These are phyloP conservation scores for Ischnus inquisitorius DNA, from an alignment of 2,888 invertebrate species.

Conservation along the genomic window DNA sequence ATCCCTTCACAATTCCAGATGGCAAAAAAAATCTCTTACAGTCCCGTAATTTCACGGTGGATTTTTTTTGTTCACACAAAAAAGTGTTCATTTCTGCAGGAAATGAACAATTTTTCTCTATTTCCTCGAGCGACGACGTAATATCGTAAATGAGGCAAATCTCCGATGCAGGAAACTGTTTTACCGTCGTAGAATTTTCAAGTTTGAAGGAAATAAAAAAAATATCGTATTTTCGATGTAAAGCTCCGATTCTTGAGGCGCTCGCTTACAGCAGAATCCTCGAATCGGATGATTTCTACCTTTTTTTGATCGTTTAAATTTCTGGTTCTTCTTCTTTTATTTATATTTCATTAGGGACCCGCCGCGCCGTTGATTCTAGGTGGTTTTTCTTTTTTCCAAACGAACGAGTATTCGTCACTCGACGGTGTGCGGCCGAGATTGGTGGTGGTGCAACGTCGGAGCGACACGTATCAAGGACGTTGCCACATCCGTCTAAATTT, in stretches of 20 bases:
- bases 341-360: background rate
- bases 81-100: background rate
- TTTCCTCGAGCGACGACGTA: background rate
- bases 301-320: too few relatives aligned
- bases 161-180: background rate
- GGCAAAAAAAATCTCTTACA: too few relatives aligned
- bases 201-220: background rate
- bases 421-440: conserved; percentile 9
- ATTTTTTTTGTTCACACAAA: too few relatives aligned
- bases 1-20: too few relatives aligned
- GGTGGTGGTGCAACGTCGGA: conserved; percentile 21
- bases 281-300: background rate
- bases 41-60: too few relatives aligned
- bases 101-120: background rate
- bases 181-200: background rate
- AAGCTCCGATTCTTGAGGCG: too few relatives aligned
- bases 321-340: too few relatives aligned
- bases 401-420: background rate
- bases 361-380: background rate
- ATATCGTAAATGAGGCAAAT: background rate
- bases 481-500: conserved; percentile 69
- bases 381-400: background rate
- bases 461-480: conserved; percentile 57
- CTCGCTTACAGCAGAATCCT: too few relatives aligned
- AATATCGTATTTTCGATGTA: background rate